phyloP scores from a whole-genome alignment of 2,797 vertebrate genomes.

The Sphenopsis melanotis region DNA sequence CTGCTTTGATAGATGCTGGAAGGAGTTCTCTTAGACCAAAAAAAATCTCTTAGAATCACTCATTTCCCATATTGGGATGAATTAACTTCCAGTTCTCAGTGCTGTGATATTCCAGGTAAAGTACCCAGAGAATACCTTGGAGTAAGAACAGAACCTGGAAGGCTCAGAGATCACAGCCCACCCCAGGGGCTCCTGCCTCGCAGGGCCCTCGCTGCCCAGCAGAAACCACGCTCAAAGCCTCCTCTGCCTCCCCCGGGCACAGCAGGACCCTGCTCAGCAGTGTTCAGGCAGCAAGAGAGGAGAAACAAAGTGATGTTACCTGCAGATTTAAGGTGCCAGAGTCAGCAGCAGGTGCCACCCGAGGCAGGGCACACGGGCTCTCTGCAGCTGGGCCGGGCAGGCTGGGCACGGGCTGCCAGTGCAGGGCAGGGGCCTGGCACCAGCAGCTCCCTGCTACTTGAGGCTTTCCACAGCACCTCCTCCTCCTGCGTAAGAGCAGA shows the following conservation, averaged over 20 bases:
- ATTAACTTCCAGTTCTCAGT: neutral
- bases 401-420: neutral
- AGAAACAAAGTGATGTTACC: neutral
- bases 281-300: neutral
- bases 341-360: fast-evolving
- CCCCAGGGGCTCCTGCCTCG: fast-evolving
- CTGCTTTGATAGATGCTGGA: neutral
- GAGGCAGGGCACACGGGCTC: neutral
- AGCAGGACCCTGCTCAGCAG: neutral
- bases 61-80: fast-evolving
- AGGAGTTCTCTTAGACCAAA: neutral
- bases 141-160: neutral
- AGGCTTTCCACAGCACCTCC: neutral
- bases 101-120: neutral
- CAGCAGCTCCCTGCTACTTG: neutral
- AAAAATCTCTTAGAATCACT: neutral
- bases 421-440: neutral
- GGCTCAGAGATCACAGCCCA: neutral
- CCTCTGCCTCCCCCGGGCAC: neutral
- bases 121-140: neutral
- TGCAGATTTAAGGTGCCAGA: neutral
- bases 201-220: neutral
- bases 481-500: neutral
- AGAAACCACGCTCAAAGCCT: neutral
- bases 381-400: fast-evolving